Evolutionary conservation across 1,140 invertebrate species (phyloP).

Genomic region (Lanistes nyassanus): DNA sequence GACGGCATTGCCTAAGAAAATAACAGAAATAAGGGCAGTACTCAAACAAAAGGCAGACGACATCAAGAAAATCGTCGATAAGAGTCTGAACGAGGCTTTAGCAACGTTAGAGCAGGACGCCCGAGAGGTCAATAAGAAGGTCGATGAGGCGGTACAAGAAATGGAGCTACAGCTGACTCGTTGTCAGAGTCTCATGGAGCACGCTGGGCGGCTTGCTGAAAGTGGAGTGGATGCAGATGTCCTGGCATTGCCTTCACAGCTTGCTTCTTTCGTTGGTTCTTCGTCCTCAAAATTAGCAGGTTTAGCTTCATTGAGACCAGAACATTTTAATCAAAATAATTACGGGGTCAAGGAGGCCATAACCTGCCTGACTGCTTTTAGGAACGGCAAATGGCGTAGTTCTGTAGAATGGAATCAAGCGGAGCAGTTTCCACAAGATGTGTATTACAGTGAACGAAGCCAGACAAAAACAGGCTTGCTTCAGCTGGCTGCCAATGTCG

Average conservation of each 20-base stretch:
- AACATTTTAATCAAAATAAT: too few species aligned
- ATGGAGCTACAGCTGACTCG: neutral
- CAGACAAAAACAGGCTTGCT: too few species aligned
- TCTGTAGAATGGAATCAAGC: too few species aligned
- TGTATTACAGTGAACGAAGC: too few species aligned
- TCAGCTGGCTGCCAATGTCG: too few species aligned
- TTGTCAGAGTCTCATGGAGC: constrained; percentile 6
- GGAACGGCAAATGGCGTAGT: too few species aligned
- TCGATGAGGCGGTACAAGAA: neutral
- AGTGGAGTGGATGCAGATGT: constrained; percentile 21
- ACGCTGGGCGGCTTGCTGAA: neutral
- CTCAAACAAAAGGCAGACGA: neutral
- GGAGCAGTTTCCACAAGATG: too few species aligned
- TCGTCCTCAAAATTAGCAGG: too few species aligned
- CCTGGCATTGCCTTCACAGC: neutral
- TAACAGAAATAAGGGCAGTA: neutral
- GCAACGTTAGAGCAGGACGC: neutral
- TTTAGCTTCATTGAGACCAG: too few species aligned
- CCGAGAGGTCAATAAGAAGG: neutral
- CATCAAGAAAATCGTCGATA: constrained; percentile 7
- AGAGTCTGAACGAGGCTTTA: neutral
- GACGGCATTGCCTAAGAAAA: neutral
- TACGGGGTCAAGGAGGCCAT: too few species aligned
- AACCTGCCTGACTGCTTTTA: too few species aligned
- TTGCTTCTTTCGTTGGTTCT: too few species aligned